These are phyloP conservation scores for Clanis bilineata DNA, from an alignment of 2,888 invertebrate genomes.

Conservation along the genomic window DNA sequence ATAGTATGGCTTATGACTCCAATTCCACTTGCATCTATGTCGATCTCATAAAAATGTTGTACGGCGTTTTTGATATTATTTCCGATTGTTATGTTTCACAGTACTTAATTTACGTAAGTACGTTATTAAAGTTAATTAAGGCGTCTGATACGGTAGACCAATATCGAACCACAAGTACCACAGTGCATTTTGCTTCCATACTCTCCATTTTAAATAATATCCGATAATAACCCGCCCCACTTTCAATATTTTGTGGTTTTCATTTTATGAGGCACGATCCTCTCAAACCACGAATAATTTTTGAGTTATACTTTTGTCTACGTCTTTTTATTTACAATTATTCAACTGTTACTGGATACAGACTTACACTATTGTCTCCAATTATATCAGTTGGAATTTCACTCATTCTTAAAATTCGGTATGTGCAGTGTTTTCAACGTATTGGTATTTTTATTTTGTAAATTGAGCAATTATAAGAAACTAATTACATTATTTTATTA, in stretches of 20 bases:
- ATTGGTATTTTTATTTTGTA: too few relatives aligned
- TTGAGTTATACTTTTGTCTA: not conserved
- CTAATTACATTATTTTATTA: too few relatives aligned
- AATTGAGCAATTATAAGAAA: too few relatives aligned
- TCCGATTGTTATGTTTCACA: too few relatives aligned
- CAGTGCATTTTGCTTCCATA: not conserved
- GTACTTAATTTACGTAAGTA: not conserved
- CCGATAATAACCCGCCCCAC: not conserved
- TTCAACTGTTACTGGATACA: not conserved
- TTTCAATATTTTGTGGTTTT: slow-evolving; percentile 9
- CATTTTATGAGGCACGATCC: not conserved
- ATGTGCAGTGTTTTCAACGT: too few relatives aligned
- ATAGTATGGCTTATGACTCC: too few relatives aligned
- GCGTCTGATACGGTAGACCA: not conserved
- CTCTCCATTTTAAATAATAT: not conserved
- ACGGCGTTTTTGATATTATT: too few relatives aligned
- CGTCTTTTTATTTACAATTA: not conserved
- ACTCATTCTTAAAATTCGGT: not conserved
- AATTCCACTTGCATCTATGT: too few relatives aligned
- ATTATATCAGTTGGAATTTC: not conserved
- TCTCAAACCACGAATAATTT: not conserved
- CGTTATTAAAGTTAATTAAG: not conserved
- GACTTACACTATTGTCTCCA: not conserved
- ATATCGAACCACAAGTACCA: not conserved
- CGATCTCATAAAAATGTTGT: too few relatives aligned